These are phyloP conservation scores for Antechinus flavipes DNA, from an alignment of 2,113 vertebrate species.

Conservation along the genomic window DNA sequence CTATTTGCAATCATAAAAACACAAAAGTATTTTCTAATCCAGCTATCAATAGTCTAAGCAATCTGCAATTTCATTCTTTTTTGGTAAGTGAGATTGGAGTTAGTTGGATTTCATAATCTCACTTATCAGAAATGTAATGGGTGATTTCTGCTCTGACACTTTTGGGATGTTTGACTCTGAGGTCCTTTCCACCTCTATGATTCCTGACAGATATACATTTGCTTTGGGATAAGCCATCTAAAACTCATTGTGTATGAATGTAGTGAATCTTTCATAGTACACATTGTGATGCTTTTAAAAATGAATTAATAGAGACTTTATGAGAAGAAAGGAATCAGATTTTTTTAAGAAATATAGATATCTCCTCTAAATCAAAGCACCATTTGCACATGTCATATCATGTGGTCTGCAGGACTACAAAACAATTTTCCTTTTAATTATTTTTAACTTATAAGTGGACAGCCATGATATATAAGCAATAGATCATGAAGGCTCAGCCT, in stretches of 20 bases:
- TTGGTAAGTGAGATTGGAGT: conserved; percentile 48
- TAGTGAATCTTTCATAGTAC: conserved; percentile 24
- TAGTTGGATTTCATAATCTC: background rate
- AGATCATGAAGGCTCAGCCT: conserved; percentile 13
- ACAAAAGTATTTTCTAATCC: conserved; percentile 73
- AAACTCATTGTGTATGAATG: conserved; percentile 10
- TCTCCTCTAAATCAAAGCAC: rapidly evolving
- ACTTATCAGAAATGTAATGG: background rate
- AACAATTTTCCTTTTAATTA: background rate
- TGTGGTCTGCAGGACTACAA: background rate
- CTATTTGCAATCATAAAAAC: conserved; percentile 86
- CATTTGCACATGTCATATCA: background rate
- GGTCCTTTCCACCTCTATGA: background rate
- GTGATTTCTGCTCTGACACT: background rate
- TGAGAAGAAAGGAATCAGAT: background rate
- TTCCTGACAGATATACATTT: background rate
- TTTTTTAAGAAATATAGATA: background rate
- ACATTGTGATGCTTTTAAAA: conserved; percentile 36
- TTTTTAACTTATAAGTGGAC: conserved; percentile 18
- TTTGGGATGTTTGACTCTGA: background rate
- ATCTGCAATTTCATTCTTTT: conserved; percentile 58
- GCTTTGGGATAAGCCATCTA: background rate
- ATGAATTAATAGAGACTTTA: conserved; percentile 31
- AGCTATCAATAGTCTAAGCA: conserved; percentile 57
- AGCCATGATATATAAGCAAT: conserved; percentile 20